Evolutionary conservation across 53 echinoderm and acorn worm species (phyloP), one percentile per base, ranked within the genome.

Genomic region (Paelopatides confundens): DNA sequence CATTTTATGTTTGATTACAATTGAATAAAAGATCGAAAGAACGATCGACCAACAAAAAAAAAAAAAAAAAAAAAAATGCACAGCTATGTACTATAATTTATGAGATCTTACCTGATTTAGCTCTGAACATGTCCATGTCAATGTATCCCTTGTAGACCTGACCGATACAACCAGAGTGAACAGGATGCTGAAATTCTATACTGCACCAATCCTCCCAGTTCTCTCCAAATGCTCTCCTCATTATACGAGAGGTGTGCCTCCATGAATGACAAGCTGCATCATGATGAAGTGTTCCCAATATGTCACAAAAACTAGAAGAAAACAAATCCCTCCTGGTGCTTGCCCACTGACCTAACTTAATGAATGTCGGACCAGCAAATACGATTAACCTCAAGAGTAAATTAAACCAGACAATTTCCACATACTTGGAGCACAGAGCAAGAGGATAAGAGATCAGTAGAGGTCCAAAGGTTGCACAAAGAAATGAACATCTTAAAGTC

Each of bases 261-360:
- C 94, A 83, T 17, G 91, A 91, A 76, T 99, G 99, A 36, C 90
- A 88, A 8, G 95, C 91, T 2, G 94, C 99, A 85, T 99, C 83
- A 15, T 78, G 93, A 77, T 99, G 99, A 29, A 99, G 88, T 49
- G 89, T 90, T 38, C 95, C 94, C 31, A 99, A 90, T 33, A 85
- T 50, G 63, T 99, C 86, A 49, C 99, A 99, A 63, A 99, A 99
- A 23, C 87, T 93, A 29, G 90, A 66, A 6, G 94, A 67, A 66
- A 99, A 99, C 12, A 99, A 64, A 69, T 99, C 95, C 48, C 99
- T 85, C 69, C 99, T 82, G 2, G 99, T 95, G 87, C 99, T 99
- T 5, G 95, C 94, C 99, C 99, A 99, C 82, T 99, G 99, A 26
- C 95, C 99, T 4, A 99, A 93, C 77, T 99, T 99, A 52, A 99